Conservation (phyloP, 2,113 vertebrate genomes). For the Myanophis thanlyinensis region DNA sequence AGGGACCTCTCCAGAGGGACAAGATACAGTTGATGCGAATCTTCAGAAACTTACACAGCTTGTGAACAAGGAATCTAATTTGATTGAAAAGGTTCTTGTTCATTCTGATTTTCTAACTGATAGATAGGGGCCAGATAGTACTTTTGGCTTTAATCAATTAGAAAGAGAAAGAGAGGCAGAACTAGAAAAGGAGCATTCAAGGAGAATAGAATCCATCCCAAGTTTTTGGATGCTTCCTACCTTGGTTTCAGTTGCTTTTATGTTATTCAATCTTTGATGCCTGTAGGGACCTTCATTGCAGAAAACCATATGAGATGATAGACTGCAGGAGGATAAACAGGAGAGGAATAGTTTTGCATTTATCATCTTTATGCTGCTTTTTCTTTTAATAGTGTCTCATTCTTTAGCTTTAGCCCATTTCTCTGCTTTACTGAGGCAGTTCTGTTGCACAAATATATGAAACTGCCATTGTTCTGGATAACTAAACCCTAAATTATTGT, state of each 20-base stretch:
- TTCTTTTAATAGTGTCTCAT: neutral
- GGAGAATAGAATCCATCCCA: neutral
- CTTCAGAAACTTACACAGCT: conserved; percentile 99
- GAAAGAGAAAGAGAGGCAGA: neutral
- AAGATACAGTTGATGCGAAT: conserved; percentile 92
- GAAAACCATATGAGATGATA: neutral
- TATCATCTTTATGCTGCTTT: neutral
- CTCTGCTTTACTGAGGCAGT: neutral
- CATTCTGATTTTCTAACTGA: conserved; percentile 48
- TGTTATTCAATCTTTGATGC: neutral
- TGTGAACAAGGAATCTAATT: conserved; percentile 99
- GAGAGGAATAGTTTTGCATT: neutral
- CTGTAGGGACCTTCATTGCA: neutral
- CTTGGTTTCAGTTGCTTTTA: neutral
- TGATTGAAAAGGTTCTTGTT: conserved; percentile 96
- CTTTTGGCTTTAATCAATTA: neutral
- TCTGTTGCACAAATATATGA: neutral
- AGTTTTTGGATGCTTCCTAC: neutral
- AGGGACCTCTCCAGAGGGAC: conserved; percentile 82
- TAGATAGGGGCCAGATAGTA: neutral
- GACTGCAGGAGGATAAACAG: neutral
- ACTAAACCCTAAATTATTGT: neutral
- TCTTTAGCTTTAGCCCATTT: neutral
- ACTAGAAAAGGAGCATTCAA: neutral
- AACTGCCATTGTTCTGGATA: neutral